Percentiles rank a stretch among this genome's conserved stretches.
Conservation (phyloP, 2,797 vertebrate species). For the Tokudaia tokunoshimensis region DNA sequence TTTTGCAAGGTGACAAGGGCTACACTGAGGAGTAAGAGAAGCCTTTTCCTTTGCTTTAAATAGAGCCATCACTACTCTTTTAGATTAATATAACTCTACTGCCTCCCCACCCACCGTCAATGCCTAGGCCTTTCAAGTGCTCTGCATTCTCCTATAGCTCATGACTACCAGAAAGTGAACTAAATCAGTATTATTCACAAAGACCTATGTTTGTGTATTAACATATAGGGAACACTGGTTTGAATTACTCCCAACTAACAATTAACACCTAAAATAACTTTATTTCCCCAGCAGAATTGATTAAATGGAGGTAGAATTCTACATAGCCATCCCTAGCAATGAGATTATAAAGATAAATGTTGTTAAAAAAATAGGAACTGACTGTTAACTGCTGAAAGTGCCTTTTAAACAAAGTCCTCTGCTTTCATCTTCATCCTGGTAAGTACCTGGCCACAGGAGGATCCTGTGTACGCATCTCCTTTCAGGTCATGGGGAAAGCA, state of each 20-base stretch:
- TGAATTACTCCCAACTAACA: neutral
- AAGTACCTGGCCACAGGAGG: neutral
- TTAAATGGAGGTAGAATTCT: neutral
- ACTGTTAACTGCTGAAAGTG: neutral
- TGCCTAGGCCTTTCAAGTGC: neutral
- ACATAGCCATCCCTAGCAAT: neutral
- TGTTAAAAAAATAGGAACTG: neutral
- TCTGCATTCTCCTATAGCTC: neutral
- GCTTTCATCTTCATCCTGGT: constrained; percentile 7
- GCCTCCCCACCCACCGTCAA: neutral
- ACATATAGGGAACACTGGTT: neutral
- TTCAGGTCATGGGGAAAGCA: neutral
- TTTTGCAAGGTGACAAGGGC: neutral
- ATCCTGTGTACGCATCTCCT: neutral
- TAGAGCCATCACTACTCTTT: neutral
- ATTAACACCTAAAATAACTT: constrained; percentile 5
- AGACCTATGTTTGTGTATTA: neutral
- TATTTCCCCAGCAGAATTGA: neutral
- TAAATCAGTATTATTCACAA: neutral
- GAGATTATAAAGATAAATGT: neutral
- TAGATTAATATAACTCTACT: neutral
- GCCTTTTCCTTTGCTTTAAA: neutral
- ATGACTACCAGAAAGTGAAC: neutral
- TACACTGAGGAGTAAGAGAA: neutral
- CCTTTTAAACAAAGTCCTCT: constrained; percentile 29